A percentile compares a stretch with the other conserved stretches of the same genome.
phyloP scores from a whole-genome alignment of 2,113 vertebrate species.

The Myocastor coypus region DNA sequence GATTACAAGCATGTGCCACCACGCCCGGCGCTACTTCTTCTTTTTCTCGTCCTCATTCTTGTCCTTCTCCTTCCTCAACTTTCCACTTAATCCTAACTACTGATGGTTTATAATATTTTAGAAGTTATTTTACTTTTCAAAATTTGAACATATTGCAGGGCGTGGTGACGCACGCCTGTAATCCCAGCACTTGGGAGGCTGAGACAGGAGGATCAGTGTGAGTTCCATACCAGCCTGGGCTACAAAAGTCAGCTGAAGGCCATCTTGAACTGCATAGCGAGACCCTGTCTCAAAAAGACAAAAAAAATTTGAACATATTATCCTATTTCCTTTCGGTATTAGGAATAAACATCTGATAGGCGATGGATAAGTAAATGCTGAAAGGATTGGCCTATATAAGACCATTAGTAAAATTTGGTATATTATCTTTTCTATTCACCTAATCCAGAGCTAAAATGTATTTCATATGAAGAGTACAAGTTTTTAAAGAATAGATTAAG shows the following conservation, averaged over 20 bases:
- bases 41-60: too few species aligned
- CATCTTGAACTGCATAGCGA: too few species aligned
- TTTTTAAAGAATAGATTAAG: slow-evolving; percentile 14
- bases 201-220: too few species aligned
- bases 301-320: slow-evolving; percentile 22
- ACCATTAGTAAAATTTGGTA: background rate
- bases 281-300: too few species aligned
- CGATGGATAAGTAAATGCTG: slow-evolving; percentile 17
- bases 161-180: too few species aligned
- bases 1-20: too few species aligned
- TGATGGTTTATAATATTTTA: slow-evolving; percentile 33
- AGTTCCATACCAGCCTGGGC: too few species aligned
- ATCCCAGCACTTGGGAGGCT: too few species aligned
- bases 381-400: background rate
- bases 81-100: slow-evolving; percentile 48
- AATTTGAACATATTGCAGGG: slow-evolving; percentile 13
- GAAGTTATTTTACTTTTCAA: slow-evolving; percentile 44
- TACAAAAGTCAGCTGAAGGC: too few species aligned
- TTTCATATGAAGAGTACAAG: slow-evolving; percentile 18
- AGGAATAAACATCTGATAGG: slow-evolving; percentile 31
- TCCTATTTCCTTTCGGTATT: slow-evolving; percentile 13
- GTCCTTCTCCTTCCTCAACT: background rate
- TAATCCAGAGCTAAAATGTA: slow-evolving; percentile 8
- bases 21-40: too few species aligned
- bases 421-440: slow-evolving; percentile 6